Conservation (phyloP, 1,140 invertebrate genomes). For the Heliconius congener region DNA sequence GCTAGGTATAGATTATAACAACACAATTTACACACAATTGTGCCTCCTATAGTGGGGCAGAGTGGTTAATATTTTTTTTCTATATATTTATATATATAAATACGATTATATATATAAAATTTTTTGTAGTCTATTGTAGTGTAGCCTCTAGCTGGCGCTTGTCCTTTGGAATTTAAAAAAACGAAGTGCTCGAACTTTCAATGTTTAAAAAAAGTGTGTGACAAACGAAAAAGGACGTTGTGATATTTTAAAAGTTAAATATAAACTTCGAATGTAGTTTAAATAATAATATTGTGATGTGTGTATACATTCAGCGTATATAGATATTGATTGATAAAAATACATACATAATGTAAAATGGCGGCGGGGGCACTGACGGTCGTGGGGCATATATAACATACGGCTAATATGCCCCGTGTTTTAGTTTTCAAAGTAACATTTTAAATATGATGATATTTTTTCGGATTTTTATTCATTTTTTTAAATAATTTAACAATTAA, state of each 20-base stretch:
- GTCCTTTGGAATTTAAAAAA: conserved; percentile 16
- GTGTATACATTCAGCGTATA: conserved; percentile 58
- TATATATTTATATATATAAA: conserved; percentile 13
- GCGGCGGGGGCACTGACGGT: conserved; percentile 31
- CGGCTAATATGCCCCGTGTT: neutral
- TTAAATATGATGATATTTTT: neutral
- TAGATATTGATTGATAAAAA: conserved; percentile 50
- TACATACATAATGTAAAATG: conserved; percentile 29
- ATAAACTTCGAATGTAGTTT: conserved; percentile 58
- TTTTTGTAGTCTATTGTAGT: conserved; percentile 5
- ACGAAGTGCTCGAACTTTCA: conserved; percentile 35
- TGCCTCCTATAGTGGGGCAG: conserved; percentile 18
- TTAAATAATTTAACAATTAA: neutral
- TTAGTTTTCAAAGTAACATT: conserved; percentile 6
- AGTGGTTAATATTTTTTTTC: conserved; percentile 33
- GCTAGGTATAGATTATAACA: conserved; percentile 24
- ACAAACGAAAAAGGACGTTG: conserved; percentile 63
- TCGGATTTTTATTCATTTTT: neutral
- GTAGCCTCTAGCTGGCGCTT: conserved; percentile 16
- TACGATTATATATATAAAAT: neutral
- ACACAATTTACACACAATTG: conserved; percentile 27
- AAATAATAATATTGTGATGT: conserved; percentile 45
- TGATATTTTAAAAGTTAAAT: conserved; percentile 48
- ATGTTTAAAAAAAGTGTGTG: conserved; percentile 44
- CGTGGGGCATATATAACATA: neutral